Evolutionary conservation across 2,113 vertebrate species (phyloP), one percentile per base, ranked within the genome.

Genomic region (Spea multiplicata): DNA sequence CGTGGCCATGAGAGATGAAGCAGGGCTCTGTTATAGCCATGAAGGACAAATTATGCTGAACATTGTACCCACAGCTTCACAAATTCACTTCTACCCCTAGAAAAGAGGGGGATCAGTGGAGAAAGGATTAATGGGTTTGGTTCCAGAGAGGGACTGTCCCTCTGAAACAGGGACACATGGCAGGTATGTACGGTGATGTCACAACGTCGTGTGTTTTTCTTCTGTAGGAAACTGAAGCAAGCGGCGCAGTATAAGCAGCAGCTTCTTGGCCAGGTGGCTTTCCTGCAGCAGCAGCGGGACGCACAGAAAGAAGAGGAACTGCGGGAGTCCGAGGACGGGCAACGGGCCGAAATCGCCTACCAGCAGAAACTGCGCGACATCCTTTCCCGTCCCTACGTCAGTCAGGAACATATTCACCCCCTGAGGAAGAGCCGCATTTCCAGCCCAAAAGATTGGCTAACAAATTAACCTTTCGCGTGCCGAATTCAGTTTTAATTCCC

Each of bases 181-280:
- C 1, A 12, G 6, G 55, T 59, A 12, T 59, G 55, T 12, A 9
- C 55, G 10, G 8, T 9, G 8, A 13, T 59, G 55, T 12, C 10
- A 52, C 9, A 52, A 52, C 9, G 50, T 1, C 9, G 6, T 52
- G 50, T 52, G 50, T 52, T 6, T 0, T 71, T 4, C 81, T 59
- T 17, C 59, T 65, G 8, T 78, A 99, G 96, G 8, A 89, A 84
- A 82, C 76, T 69, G 45, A 74, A 74, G 59, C 79, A 81, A 48
- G 74, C 82, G 3, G 87, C 83, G 70, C 86, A 90, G 5, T 90
- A 95, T 66, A 87, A 78, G 83, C 84, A 88, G 1, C 92, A 93
- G 5, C 94, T 99, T 14, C 57, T 74, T 55, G 87, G 89, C 84
- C 96, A 99, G 71, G 88, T 96, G 0, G 52, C 84, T 64, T 57